Evolutionary conservation across 2,888 invertebrate genomes (phyloP), one percentile per base, ranked within the genome.

Genomic region (Taenaris catops): DNA sequence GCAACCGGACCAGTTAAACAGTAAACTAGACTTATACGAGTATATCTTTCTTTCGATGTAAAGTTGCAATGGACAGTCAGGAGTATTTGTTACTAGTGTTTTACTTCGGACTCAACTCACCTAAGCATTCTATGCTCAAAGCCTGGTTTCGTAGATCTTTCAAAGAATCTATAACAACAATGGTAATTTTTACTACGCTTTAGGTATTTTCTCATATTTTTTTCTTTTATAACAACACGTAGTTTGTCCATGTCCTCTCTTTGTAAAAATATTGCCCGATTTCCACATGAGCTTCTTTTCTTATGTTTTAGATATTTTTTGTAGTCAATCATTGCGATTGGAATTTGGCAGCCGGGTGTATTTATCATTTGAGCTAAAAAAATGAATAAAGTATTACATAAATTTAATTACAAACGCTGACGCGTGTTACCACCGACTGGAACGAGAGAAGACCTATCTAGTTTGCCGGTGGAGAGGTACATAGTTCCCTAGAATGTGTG

Each of bases 301-400:
- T 47, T 54, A 10, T 20, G 29, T 17, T 46, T 48, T 34, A 37
- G 46, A 21, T 51, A 25, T 34, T 57, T 64, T 27, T 42, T 42
- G 34, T 71, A 80, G 12, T 63, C 35, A 3, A 75, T 44, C 43
- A 62, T 46, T 7, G 48, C 36, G 21, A 66, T 14, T 1, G 81
- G 83, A 38, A 83, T 81, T 57, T 67, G 58, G 44, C 83, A 81
- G 1, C 80, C 80, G 1, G 56, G 52, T 4, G 74, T 79, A 23
- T 69, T 43, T 25, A 83, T 44, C 55, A 71, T 53, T 25, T 52
- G 49, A 69, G 38, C 11, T 17, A 28, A 38, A 47, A 39, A n/a
- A n/a, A n/a, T n/a, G n/a, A n/a, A n/a, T n/a, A n/a, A n/a, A n/a
- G n/a, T n/a, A n/a, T n/a, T n/a, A n/a, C n/a, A n/a, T n/a, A n/a